Base-by-base conservation (phyloP, 1,140 invertebrate species). In the Octopus sinensis region DNA sequence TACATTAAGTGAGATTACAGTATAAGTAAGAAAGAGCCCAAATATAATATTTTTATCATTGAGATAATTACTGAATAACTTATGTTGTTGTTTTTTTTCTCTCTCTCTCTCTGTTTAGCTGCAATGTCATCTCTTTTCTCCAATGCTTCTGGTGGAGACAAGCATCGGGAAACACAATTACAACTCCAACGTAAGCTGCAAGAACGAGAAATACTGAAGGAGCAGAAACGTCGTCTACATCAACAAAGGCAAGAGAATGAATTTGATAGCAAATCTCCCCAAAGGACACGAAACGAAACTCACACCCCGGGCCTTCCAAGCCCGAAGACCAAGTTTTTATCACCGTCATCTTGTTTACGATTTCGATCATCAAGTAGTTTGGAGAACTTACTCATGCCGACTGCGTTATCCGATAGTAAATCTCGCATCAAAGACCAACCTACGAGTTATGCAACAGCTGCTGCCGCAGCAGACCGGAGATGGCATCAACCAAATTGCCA, bases 171-270 rank as follows among this genome's bases (percentile, higher is more conserved):
- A 87, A 92, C 93, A 56, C 93, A 93, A 83, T 84, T 94, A 78
- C 93, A 94, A 83, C 90, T 94, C 73, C 93, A 94, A 86, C 91
- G 92, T 75, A 94, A 94, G 89, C 89, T 94, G 71, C 92, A 94
- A 79, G 93, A 95, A 89, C 92, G 93, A 80, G 94, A 95, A 87
- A 90, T 94, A 23, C 93, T 93, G 75, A 93, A 93, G 83, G 94
- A 95, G 86, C 92, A 94, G 85, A 95, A 95, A 87, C 91, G 93
- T 84, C 94, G 94, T 90, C 87, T 94, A 80, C 93, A 94, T 91
- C 93, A 94, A 85, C 89, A 88, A 73, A 83, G 82, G 30, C 83
- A 84, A 23, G 87, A 88, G 53, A 85, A 84, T 80, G 83, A 84
- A 76, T 81, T 78, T 17, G 82, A 85, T 23, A 51, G 12, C 5